Evolutionary conservation across 1,140 invertebrate species (phyloP).

Genomic region (Pachyrhynchus sulphureomaculatus): DNA sequence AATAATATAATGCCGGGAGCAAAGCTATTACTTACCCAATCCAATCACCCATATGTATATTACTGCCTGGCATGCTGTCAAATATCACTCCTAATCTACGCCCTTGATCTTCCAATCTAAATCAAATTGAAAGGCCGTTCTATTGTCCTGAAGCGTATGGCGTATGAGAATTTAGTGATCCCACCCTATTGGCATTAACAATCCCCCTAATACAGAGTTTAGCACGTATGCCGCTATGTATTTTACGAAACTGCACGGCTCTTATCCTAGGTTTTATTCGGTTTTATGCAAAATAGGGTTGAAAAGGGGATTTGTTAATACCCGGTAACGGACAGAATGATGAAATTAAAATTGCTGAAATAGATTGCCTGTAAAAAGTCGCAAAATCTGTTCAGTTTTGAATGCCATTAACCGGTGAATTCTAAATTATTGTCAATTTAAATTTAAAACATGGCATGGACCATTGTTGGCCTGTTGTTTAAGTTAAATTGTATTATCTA

Average conservation of each 20-base stretch:
- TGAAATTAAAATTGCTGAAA: constrained; percentile 6
- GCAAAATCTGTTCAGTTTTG: not conserved
- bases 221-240: constrained; percentile 21
- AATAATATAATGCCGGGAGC: no score
- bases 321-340: not conserved
- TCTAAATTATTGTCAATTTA: not conserved
- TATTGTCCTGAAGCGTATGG: constrained; percentile 8
- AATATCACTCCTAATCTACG: constrained; percentile 6
- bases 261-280: constrained; percentile 32
- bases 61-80: not conserved
- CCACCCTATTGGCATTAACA: constrained; percentile 12
- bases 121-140: constrained; percentile 14
- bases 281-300: constrained; percentile 12
- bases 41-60: no score
- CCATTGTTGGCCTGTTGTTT: no score
- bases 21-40: no score
- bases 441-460: no score
- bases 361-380: not conserved
- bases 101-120: constrained; percentile 13
- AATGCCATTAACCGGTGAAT: not conserved
- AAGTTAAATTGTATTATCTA: no score
- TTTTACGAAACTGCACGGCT: constrained; percentile 20
- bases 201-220: constrained; percentile 23
- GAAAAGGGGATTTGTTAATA: constrained; percentile 5
- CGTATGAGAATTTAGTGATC: constrained; percentile 14